Percentiles rank a stretch among this genome's conserved stretches.
Conservation (phyloP, 64 coral and sea anemone species). For the Dendronephthya gigantea region DNA sequence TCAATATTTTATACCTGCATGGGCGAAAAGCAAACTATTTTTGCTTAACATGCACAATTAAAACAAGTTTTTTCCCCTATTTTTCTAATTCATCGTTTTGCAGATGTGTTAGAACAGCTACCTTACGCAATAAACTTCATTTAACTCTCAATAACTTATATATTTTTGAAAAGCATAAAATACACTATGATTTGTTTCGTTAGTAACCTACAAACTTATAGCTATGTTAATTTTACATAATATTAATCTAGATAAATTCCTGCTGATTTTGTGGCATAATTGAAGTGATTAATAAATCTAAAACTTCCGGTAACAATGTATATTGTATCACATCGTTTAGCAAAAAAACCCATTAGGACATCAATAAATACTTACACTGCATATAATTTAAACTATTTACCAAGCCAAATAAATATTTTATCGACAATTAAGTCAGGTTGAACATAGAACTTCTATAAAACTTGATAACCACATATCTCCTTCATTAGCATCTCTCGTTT, state of each 20-base stretch:
- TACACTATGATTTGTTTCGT: too few species aligned
- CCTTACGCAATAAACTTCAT: too few species aligned
- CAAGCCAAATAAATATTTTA: background rate
- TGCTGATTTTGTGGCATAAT: background rate
- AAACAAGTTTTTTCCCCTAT: too few species aligned
- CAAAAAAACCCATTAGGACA: background rate
- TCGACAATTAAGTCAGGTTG: background rate
- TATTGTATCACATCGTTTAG: background rate
- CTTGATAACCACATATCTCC: background rate
- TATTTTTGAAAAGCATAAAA: too few species aligned
- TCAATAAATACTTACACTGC: background rate
- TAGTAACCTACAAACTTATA: too few species aligned
- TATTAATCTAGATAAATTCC: background rate
- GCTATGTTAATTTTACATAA: background rate
- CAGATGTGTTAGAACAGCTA: too few species aligned
- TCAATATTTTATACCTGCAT: too few species aligned
- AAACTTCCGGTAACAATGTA: background rate
- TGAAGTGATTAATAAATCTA: background rate
- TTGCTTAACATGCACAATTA: too few species aligned
- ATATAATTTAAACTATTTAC: background rate
- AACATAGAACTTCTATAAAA: conserved; percentile 6
- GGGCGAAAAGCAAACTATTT: too few species aligned
- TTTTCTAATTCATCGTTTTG: too few species aligned
- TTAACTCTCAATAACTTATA: too few species aligned
- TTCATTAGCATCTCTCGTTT: background rate